Evolutionary conservation across 2,888 invertebrate species (phyloP).

Genomic region (Lasioglossum malachurum): DNA sequence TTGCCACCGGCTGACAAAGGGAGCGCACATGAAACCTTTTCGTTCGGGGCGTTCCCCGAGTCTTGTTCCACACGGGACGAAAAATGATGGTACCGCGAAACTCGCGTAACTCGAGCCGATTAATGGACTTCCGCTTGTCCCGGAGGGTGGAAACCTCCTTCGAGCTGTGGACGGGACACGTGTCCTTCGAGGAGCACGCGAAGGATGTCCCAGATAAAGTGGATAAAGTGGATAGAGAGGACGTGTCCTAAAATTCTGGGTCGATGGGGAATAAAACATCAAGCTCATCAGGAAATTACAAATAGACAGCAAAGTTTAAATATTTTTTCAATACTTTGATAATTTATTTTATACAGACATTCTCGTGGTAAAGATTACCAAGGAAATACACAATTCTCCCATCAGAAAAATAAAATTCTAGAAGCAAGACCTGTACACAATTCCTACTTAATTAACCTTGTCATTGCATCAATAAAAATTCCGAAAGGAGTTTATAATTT

Average conservation of each 20-base stretch:
- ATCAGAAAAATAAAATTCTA: too few relatives aligned
- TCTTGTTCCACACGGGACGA: slow-evolving; percentile 4
- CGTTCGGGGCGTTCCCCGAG: slow-evolving; percentile 16
- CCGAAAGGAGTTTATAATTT: too few relatives aligned
- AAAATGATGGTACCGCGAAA: slow-evolving; percentile 28
- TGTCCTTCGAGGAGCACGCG: neutral
- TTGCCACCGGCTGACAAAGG: neutral
- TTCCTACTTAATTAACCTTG: too few relatives aligned
- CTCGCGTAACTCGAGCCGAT: slow-evolving; percentile 65
- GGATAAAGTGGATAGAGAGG: neutral
- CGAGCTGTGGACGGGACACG: neutral
- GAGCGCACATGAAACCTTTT: neutral
- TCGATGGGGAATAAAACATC: neutral
- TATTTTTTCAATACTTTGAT: neutral
- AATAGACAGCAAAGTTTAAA: neutral
- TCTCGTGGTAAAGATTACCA: too few relatives aligned
- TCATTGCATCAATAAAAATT: too few relatives aligned
- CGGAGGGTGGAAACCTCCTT: neutral
- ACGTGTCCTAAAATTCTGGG: neutral
- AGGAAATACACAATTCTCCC: too few relatives aligned
- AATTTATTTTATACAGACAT: too few relatives aligned
- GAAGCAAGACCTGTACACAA: too few relatives aligned
- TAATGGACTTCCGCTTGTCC: slow-evolving; percentile 63
- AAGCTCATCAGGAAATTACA: neutral
- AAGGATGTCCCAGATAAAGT: neutral